A percentile compares a stretch with the other conserved stretches of the same genome.
Evolutionary conservation across 2,797 vertebrate species (phyloP).

Genomic region (Pristis pectinata): DNA sequence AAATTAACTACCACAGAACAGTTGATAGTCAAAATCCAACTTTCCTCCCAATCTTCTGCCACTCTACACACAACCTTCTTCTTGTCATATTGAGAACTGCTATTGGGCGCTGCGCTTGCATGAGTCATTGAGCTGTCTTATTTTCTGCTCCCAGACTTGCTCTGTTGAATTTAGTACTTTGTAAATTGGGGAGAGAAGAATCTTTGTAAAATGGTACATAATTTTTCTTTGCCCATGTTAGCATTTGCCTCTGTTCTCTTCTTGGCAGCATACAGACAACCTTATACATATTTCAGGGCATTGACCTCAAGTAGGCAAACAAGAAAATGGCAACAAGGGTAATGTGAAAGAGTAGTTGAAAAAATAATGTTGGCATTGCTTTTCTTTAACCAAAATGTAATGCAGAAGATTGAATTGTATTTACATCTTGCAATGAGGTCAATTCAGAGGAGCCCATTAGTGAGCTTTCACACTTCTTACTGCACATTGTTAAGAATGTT

Average conservation of each 20-base stretch:
- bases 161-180: no score
- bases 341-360: not conserved
- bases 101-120: not conserved
- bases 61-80: not conserved
- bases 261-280: not conserved
- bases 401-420: not conserved
- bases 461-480: not conserved
- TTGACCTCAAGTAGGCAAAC: not conserved
- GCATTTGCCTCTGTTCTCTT: not conserved
- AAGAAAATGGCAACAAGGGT: not conserved
- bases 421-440: not conserved
- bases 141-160: not conserved
- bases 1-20: not conserved
- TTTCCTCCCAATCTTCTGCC: not conserved
- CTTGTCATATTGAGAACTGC: not conserved
- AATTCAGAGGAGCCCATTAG: not conserved
- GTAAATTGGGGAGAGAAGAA: no score
- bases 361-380: not conserved
- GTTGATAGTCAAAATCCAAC: not conserved
- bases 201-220: not conserved
- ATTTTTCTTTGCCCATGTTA: not conserved
- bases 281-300: not conserved
- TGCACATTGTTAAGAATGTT: not conserved
- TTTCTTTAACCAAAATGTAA: not conserved
- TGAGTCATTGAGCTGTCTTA: not conserved